Conservation (phyloP, 2,113 vertebrate genomes). For the Microcebus tavaratra region DNA sequence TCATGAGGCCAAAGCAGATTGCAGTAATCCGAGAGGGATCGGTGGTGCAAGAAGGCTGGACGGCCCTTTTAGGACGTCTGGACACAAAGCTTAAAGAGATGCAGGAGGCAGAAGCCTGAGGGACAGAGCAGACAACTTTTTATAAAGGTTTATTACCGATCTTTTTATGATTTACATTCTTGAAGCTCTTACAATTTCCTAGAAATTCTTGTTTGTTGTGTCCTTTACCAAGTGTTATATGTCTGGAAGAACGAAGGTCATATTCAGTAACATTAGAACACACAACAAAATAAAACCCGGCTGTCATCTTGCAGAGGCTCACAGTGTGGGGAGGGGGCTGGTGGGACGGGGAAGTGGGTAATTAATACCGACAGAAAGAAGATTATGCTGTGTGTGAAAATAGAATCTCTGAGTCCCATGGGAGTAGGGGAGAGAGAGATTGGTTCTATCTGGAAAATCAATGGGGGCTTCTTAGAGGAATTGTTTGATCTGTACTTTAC, state of each 20-base stretch:
- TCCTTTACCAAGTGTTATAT: not conserved
- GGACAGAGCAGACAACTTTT: not conserved
- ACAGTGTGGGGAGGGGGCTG: fast-evolving
- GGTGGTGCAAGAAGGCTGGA: not conserved
- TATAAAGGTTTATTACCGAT: not conserved
- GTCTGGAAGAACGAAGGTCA: not conserved
- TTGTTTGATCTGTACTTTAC: not conserved
- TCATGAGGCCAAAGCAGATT: too few species aligned
- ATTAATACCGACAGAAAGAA: not conserved
- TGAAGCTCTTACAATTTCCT: not conserved
- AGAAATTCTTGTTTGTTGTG: not conserved
- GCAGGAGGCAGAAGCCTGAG: fast-evolving
- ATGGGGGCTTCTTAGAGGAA: not conserved
- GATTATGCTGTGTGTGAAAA: not conserved
- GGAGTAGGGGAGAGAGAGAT: not conserved
- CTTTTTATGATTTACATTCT: not conserved
- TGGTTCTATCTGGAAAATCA: not conserved
- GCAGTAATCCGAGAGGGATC: not conserved
- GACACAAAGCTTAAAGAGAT: fast-evolving
- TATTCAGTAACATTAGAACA: too few species aligned
- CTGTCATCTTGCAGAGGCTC: not conserved
- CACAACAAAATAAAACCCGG: too few species aligned
- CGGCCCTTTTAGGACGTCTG: fast-evolving
- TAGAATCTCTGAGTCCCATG: not conserved
- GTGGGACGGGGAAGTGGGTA: not conserved